Conservation (phyloP, 2,797 vertebrate species). For the Propithecus perrieri region DNA sequence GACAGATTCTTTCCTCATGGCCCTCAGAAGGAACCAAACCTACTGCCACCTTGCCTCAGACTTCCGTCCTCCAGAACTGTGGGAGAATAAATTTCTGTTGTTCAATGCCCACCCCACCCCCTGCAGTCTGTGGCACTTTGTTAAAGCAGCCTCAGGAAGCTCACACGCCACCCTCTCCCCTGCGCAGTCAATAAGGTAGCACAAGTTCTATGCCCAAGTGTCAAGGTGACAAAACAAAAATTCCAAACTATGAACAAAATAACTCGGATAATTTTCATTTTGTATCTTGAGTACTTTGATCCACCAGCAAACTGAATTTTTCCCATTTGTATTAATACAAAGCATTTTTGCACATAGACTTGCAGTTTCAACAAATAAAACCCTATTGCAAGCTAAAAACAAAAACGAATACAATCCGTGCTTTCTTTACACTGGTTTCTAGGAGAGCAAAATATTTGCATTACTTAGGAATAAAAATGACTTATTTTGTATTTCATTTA, state of each 20-base stretch:
- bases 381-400: neutral
- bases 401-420: neutral
- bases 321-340: neutral
- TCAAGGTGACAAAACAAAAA: neutral
- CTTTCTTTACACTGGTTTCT: neutral
- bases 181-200: neutral
- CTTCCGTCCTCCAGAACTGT: neutral
- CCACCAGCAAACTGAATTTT: neutral
- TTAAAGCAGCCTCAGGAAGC: neutral
- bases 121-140: neutral
- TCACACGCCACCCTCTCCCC: rapidly evolving
- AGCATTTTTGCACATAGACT: neutral
- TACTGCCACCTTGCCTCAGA: neutral
- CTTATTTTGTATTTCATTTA: neutral
- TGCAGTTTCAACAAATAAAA: neutral
- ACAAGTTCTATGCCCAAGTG: neutral
- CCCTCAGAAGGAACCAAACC: neutral
- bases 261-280: neutral
- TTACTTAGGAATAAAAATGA: neutral
- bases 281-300: neutral
- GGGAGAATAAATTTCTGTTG: neutral
- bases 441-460: neutral
- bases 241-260: neutral
- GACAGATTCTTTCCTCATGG: neutral
- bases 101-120: neutral